These are phyloP conservation scores for Geodia barretti DNA, from an alignment of 37 sponge, comb jelly and placozoan species.

Conservation along the genomic window DNA sequence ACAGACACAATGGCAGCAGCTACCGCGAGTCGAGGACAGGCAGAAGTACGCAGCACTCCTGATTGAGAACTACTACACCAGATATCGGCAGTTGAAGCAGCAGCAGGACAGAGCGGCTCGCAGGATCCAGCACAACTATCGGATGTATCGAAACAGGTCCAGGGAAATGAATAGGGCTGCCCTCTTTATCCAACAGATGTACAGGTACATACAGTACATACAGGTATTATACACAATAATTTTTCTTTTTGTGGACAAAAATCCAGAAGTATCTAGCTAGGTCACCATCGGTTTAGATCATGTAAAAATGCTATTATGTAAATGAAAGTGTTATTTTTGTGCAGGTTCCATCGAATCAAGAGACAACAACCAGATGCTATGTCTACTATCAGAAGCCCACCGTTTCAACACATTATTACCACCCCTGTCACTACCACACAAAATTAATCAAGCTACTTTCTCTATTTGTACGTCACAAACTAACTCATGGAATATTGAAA, in stretches of 20 bases:
- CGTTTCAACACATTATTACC: too few relatives aligned
- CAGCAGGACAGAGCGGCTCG: constrained; percentile 44
- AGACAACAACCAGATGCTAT: not conserved
- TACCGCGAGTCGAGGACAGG: not conserved
- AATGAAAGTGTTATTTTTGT: too few relatives aligned
- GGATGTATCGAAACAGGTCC: constrained; percentile 25
- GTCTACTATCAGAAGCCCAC: too few relatives aligned
- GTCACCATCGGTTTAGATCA: too few relatives aligned
- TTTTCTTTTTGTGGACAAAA: too few relatives aligned
- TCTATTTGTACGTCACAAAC: too few relatives aligned
- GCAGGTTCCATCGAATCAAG: not conserved
- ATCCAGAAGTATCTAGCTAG: too few relatives aligned
- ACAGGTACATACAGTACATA: constrained; percentile 38
- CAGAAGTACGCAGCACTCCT: constrained; percentile 60
- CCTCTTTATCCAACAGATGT: constrained; percentile 62
- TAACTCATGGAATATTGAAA: too few relatives aligned
- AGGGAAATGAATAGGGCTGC: constrained; percentile 55
- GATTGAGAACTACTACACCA: constrained; percentile 63
- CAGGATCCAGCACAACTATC: constrained; percentile 53
- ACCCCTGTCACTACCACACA: too few relatives aligned
- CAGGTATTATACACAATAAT: not conserved
- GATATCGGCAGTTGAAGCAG: constrained; percentile 45
- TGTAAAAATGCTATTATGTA: too few relatives aligned
- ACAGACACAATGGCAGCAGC: not conserved
- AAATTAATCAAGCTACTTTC: too few relatives aligned